phyloP scores from a whole-genome alignment of 2,888 invertebrate species.

The Heteromyza rotundicornis region DNA sequence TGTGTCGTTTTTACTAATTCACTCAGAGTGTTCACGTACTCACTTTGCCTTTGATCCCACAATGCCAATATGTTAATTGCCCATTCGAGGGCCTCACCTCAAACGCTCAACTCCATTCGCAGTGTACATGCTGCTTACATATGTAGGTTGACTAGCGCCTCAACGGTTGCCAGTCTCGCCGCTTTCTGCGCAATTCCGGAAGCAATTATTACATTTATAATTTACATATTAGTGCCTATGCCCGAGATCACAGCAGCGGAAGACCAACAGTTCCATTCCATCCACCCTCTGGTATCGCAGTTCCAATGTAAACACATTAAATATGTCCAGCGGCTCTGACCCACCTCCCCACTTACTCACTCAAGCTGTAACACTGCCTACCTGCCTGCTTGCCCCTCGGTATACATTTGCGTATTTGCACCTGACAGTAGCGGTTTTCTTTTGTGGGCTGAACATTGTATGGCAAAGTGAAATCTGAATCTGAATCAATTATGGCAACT shows the following conservation, averaged over 20 bases:
- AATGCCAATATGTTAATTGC: too few relatives aligned
- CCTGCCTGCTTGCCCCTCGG: too few relatives aligned
- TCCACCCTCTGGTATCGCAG: not conserved
- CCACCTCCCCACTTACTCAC: too few relatives aligned
- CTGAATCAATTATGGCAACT: not conserved
- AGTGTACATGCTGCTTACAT: conserved; percentile 15
- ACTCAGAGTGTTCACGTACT: too few relatives aligned
- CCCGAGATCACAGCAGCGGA: too few relatives aligned
- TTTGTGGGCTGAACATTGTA: not conserved
- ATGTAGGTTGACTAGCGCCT: not conserved
- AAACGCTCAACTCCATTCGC: not conserved
- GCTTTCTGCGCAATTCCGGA: conserved; percentile 10
- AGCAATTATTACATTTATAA: conserved; percentile 6
- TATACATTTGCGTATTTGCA: not conserved
- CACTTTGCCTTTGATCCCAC: too few relatives aligned
- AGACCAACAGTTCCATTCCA: not conserved
- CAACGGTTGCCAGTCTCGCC: not conserved
- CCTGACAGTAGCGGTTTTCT: not conserved
- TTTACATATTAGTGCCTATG: not conserved
- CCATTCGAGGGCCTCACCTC: too few relatives aligned
- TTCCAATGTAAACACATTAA: too few relatives aligned
- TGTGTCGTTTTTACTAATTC: too few relatives aligned
- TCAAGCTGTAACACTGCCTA: too few relatives aligned
- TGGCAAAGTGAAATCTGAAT: not conserved
- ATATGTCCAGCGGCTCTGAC: too few relatives aligned